Evolutionary conservation across 1,140 invertebrate genomes (phyloP).

Genomic region (Hetaerina americana): DNA sequence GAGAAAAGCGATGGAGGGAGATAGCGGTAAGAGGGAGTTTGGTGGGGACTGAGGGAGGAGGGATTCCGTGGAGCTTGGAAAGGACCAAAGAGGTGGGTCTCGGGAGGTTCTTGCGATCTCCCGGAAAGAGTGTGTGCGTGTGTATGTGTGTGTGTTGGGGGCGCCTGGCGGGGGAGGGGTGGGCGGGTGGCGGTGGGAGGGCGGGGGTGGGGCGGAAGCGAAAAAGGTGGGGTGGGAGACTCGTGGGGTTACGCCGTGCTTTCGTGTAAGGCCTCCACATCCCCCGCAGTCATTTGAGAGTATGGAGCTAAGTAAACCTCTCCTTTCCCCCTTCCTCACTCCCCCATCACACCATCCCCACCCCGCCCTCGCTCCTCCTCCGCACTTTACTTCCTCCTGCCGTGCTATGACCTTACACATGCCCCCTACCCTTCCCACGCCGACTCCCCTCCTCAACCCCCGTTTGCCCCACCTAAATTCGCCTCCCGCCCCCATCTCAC

Average conservation of each 20-base stretch:
- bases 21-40: too few relatives aligned
- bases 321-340: background rate
- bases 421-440: too few relatives aligned
- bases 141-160: constrained; percentile 8
- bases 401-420: too few relatives aligned
- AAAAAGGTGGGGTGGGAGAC: background rate
- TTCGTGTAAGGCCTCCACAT: too few relatives aligned
- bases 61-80: background rate
- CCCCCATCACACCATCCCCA: background rate
- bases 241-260: background rate
- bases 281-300: background rate
- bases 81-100: background rate
- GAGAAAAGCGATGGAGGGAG: too few relatives aligned
- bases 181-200: too few relatives aligned
- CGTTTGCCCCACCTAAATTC: too few relatives aligned
- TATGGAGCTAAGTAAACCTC: background rate
- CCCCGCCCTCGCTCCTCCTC: background rate
- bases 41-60: background rate
- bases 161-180: too few relatives aligned
- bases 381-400: too few relatives aligned
- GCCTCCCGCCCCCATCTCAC: too few relatives aligned
- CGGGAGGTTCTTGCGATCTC: background rate
- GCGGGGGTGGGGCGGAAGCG: too few relatives aligned
- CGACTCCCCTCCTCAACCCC: too few relatives aligned
- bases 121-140: background rate